phyloP scores from a whole-genome alignment of 2,888 invertebrate species.

The Odontocolon sp. region DNA sequence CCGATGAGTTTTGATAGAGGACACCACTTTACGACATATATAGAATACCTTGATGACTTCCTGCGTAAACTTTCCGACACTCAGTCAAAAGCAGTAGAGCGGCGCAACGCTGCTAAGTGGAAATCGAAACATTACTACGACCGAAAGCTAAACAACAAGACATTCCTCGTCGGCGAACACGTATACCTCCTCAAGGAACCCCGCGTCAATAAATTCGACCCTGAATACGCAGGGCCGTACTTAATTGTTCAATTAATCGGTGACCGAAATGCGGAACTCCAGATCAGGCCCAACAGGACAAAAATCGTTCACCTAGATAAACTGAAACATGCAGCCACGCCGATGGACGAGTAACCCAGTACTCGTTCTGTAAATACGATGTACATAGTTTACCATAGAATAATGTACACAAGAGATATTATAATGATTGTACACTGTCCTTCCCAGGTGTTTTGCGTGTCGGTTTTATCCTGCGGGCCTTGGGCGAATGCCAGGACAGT shows the following conservation, averaged over 20 bases:
- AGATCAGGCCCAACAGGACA: not conserved
- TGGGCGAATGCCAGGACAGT: no score
- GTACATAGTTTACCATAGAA: no score
- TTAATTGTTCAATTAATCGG: not conserved
- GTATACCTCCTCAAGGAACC: conserved; percentile 1
- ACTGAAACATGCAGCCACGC: not conserved
- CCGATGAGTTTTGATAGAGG: not conserved
- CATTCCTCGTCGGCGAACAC: no score
- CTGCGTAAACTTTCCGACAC: not conserved
- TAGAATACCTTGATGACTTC: not conserved
- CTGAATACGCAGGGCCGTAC: not conserved
- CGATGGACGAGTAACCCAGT: no score
- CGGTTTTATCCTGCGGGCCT: no score
- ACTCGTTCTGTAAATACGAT: no score
- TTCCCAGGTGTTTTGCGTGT: no score
- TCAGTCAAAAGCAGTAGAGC: not conserved
- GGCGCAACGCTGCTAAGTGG: not conserved
- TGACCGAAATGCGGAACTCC: no score
- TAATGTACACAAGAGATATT: no score
- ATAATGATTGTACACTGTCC: no score
- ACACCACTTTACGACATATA: not conserved
- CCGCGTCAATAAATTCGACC: not conserved
- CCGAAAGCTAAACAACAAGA: not conserved
- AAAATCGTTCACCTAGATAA: conserved; percentile 3
- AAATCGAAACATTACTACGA: not conserved